Evolutionary conservation across 2,797 vertebrate genomes (phyloP), one percentile per base, ranked within the genome.

Genomic region (Sebastes iracundus): DNA sequence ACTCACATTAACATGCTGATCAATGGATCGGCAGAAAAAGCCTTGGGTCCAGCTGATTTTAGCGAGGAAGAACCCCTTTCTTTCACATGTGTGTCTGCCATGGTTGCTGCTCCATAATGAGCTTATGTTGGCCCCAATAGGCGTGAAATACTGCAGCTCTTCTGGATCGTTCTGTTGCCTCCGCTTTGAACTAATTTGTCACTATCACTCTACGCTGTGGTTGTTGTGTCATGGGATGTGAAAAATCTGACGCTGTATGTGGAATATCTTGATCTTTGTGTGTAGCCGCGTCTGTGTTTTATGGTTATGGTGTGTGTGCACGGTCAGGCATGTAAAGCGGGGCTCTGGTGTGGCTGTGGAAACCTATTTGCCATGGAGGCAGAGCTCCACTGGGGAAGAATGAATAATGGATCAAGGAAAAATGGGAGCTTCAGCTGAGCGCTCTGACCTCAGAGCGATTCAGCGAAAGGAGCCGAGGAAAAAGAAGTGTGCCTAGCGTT

Each of bases 331-430:
- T 78, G 70, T 71, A 69, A 83, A 80, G 66, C 16, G 32, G 72
- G 46, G 80, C 73, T 74, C 77, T 86, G 75, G 85, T 84, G 83
- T 85, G 88, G 80, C 88, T 76, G 83, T 93, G 90, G 91, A 93
- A 92, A 88, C 79, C 81, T 86, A 90, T 93, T 94, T 90, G 86
- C 92, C 91, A 90, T 69, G 70, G 89, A 92, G 91, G 87, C 89
- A 84, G 76, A 84, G 87, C 86, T 91, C 90, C 91, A 84, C 89
- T 85, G 88, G 92, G 92, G 85, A 85, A 88, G 80, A 81, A 95
- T 95, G 92, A 95, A 95, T 95, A 95, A 95, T 95, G 92, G 90
- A 95, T 95, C 89, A 93, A 93, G 87, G 88, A 89, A 94, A 95
- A 94, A 93, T 89, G 82, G 89, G 89, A 92, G 91, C 88, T 91